Base-by-base conservation (phyloP, 2,888 invertebrate species). In the Dichetophora obliterata region DNA sequence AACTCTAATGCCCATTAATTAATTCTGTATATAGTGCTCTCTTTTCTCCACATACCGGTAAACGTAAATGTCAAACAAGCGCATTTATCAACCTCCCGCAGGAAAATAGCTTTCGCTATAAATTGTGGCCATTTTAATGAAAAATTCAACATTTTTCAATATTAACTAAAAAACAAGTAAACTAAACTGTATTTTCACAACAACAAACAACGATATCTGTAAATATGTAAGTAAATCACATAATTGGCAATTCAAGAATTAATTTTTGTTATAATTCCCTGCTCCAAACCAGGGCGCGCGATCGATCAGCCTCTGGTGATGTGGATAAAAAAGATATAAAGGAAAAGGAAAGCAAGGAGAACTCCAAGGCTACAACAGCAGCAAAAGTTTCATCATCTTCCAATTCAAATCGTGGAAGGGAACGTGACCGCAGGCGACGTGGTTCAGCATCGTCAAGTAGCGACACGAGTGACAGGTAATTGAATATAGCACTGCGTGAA, bases 401-500 rank as follows among this genome's bases (percentile, higher is more conserved):
- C 4, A 86, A 84, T 76, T 82, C 85, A 43, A 82, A 80, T 63
- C 83, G 84, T 5, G 84, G 88, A 3, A 83, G 89, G 73, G 88
- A 88, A 76, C 85, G 88, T 11, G 88, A 88, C 72, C 86, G 88
- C 48, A 86, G 88, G 78, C 92, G 92, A 77, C 85, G 89, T n/a
- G 89, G 89, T 27, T 94, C 94, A 27, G 95, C 94, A 54, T 94
- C 95, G 0, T 95, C 95, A 78, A 95, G 95, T 84, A 95, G 95
- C 86, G 95, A 94, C 75, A 94, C 94, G 84, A 95, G 94, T 89
- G 93, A 93, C 86, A 93, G 93, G 92, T 92, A 83, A 68, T 59
- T 75, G 22, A 31, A 24, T 48, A 37, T 8, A 57, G 31, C 34
- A 48, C 19, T 31, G 5, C 4, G n/a, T 27, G 14, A 31, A n/a